Base-by-base conservation (phyloP, 2,888 invertebrate species). In the Drosophila helvetica region DNA sequence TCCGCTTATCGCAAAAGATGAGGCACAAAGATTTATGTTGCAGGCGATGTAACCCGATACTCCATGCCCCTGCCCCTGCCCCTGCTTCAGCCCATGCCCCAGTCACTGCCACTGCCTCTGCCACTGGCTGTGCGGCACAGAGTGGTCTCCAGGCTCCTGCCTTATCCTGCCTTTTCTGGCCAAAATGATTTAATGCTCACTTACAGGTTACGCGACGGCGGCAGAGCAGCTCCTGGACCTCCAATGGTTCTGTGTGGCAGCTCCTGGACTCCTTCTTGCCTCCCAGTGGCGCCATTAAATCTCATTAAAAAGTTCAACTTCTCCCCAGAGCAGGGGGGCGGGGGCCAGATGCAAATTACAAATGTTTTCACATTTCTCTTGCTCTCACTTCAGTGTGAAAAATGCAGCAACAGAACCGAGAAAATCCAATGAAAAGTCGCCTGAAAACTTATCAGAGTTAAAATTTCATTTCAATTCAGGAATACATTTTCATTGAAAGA, bases 281-380 rank as follows among this genome's bases (percentile, higher is more conserved):
- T 87, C 85, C 85, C 85, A 78, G 78, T 61, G 88, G 85, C 86
- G 79, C 80, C 85, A 83, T 85, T 85, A 80, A 87, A 87, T 85
- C 85, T 83, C 78, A 85, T 87, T 87, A 85, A 78, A 85, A 85
- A 85, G 86, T 87, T 85, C 54, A 66, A 52, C 75, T 69, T 75
- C 78, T 38, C 38, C 18, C 12, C n/a, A 57, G 48, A 1, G n/a
- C 8, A 54, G 48, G 1, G 1, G n/a, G 18, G 12, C 38, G 17
- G 25, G n/a, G 22, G 15, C 57, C 45, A 19, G 30, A 77, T 86
- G 86, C 79, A 86, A 86, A 84, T 80, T 84, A 74, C 67, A 86
- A 83, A 84, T 83, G 78, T 76, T 71, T 63, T 68, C 75, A 58
- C 75, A 75, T 77, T 82, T 74, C 66, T 76, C 69, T 59, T 27